These are phyloP conservation scores for Thaumetopoea pityocampa DNA, from an alignment of 1,140 invertebrate genomes.

Conservation along the genomic window DNA sequence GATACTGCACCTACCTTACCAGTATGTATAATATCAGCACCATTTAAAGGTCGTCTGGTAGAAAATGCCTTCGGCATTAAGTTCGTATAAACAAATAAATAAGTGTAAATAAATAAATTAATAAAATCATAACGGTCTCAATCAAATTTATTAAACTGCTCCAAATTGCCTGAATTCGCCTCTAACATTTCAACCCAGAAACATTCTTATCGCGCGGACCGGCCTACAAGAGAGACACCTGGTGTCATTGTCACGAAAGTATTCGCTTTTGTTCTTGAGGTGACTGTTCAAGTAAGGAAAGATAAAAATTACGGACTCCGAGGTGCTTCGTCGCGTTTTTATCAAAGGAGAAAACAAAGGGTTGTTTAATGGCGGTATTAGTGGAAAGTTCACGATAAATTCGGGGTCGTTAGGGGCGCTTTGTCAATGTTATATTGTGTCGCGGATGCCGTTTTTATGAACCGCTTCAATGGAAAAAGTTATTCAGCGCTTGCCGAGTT, in stretches of 20 bases:
- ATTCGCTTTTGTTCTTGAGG: slow-evolving; percentile 47
- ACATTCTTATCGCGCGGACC: too few relatives aligned
- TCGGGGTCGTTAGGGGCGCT: slow-evolving; percentile 61
- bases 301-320: slow-evolving; percentile 67
- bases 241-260: slow-evolving; percentile 34
- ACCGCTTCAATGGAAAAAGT: slow-evolving; percentile 35
- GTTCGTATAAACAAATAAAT: too few relatives aligned
- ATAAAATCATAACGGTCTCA: too few relatives aligned
- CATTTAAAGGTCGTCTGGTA: too few relatives aligned
- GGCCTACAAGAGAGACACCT: slow-evolving; percentile 21
- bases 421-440: slow-evolving; percentile 62
- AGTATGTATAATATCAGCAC: too few relatives aligned
- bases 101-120: too few relatives aligned
- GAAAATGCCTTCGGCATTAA: too few relatives aligned
- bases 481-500: slow-evolving; percentile 31
- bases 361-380: slow-evolving; percentile 71
- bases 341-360: slow-evolving; percentile 69
- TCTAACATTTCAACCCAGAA: too few relatives aligned
- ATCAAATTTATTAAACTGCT: too few relatives aligned
- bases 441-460: slow-evolving; percentile 41
- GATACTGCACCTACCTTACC: too few relatives aligned
- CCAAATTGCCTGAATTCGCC: too few relatives aligned
- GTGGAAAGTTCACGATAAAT: slow-evolving; percentile 71
- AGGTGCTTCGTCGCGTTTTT: slow-evolving; percentile 63
- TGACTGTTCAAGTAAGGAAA: slow-evolving; percentile 42